Conservation (phyloP, 1,140 invertebrate species). For the Diorhabda sublineata region DNA sequence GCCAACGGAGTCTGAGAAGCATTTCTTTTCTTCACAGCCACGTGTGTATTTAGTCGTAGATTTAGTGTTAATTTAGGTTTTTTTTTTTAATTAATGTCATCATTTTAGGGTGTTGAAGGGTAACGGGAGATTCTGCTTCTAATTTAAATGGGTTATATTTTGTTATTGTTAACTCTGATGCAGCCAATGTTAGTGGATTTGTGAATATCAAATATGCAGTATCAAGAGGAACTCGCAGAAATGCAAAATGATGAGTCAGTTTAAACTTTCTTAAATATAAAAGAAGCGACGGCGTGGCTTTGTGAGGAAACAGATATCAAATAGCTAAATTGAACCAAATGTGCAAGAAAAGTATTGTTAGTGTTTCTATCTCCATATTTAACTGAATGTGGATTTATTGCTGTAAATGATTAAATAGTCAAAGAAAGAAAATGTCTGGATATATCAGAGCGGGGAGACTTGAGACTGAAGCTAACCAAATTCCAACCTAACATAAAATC, state of each 20-base stretch:
- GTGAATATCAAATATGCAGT: no score
- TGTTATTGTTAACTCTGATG: no score
- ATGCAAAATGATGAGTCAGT: slow-evolving; percentile 3
- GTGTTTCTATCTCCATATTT: neutral
- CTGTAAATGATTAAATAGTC: slow-evolving; percentile 21
- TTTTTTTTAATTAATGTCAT: no score
- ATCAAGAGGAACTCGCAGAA: no score
- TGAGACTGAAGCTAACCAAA: slow-evolving; percentile 24
- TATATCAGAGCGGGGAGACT: slow-evolving; percentile 20
- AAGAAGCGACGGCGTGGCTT: neutral
- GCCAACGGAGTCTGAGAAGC: no score
- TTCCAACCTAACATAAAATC: slow-evolving; percentile 24
- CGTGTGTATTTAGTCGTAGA: no score
- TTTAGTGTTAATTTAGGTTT: no score
- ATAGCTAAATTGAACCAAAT: neutral
- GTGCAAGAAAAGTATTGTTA: slow-evolving; percentile 5
- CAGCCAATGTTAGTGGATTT: no score
- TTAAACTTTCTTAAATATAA: slow-evolving; percentile 7
- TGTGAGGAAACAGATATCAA: neutral
- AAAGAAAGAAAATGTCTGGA: slow-evolving; percentile 20
- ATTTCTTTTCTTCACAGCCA: no score
- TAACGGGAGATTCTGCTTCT: no score
- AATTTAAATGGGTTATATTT: no score
- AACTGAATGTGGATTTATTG: slow-evolving; percentile 19
- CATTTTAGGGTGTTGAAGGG: no score